A percentile compares a stretch with the other conserved stretches of the same genome.
Evolutionary conservation across 1,140 invertebrate species (phyloP).

Genomic region (Ditylenchus dipsaci): DNA sequence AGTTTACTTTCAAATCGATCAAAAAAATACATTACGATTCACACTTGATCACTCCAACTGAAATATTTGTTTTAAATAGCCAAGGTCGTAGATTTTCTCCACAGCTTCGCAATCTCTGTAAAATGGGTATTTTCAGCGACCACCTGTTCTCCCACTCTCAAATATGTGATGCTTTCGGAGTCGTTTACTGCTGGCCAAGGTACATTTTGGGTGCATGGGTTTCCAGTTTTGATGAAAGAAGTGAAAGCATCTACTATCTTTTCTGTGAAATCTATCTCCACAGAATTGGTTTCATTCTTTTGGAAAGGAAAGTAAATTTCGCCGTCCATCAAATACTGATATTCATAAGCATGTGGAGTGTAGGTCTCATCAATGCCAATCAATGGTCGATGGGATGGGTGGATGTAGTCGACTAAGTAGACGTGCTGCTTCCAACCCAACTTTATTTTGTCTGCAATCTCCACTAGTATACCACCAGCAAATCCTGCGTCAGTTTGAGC

Average conservation of each 20-base stretch:
- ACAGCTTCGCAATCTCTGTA: not conserved
- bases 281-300: not conserved
- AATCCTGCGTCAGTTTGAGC: not conserved
- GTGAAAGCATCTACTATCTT: not conserved
- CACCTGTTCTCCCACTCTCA: not conserved
- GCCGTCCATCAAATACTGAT: not conserved
- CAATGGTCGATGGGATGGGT: not conserved
- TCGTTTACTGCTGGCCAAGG: not conserved
- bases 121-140: not conserved
- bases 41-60: too few relatives aligned
- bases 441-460: not conserved
- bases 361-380: not conserved
- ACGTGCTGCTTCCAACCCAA: not conserved
- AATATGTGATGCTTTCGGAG: not conserved
- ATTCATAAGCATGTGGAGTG: not conserved
- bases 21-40: too few relatives aligned
- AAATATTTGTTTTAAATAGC: too few relatives aligned
- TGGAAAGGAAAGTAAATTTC: not conserved
- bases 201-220: not conserved
- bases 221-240: not conserved
- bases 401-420: not conserved
- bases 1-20: too few relatives aligned
- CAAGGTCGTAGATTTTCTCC: not conserved
- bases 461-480: not conserved
- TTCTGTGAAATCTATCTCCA: not conserved